phyloP scores from a whole-genome alignment of 1,140 invertebrate species.

The Lycorma delicatula region DNA sequence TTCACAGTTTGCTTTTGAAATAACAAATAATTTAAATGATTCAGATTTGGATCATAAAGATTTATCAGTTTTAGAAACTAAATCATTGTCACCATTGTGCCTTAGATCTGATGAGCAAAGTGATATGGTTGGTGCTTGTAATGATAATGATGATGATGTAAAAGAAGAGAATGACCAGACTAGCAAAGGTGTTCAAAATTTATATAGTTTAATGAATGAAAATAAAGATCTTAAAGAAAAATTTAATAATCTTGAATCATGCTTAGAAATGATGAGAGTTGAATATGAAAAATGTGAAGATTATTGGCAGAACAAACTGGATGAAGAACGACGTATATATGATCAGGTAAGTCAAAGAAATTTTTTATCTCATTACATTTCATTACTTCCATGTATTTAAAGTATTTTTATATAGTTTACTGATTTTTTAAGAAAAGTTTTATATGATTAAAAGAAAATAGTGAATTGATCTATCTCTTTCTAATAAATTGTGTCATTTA shows the following conservation, averaged over 20 bases:
- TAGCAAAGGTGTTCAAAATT: slow-evolving; percentile 1
- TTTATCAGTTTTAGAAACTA: background rate
- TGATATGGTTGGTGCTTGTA: background rate
- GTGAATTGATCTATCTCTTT: no score
- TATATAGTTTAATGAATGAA: slow-evolving; percentile 37
- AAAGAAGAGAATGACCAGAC: slow-evolving; percentile 16
- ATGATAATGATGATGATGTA: slow-evolving; percentile 2
- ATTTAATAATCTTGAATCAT: slow-evolving; percentile 56
- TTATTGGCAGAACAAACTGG: slow-evolving; percentile 69
- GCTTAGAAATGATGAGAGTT: slow-evolving; percentile 57
- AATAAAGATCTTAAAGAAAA: slow-evolving; percentile 44
- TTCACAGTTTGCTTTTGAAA: no score
- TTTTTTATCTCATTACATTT: no score
- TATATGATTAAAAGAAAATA: no score
- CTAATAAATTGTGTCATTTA: no score
- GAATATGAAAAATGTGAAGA: slow-evolving; percentile 79
- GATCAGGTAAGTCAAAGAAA: slow-evolving; percentile 51
- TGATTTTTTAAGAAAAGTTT: no score
- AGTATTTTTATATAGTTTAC: no score
- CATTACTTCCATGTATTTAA: no score
- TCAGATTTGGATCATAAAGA: no score
- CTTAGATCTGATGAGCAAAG: background rate
- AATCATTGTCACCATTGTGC: background rate
- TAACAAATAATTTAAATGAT: no score
- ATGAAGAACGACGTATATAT: slow-evolving; percentile 64